These are phyloP conservation scores for Chionomys nivalis DNA, from an alignment of 2,113 vertebrate species.

Conservation along the genomic window DNA sequence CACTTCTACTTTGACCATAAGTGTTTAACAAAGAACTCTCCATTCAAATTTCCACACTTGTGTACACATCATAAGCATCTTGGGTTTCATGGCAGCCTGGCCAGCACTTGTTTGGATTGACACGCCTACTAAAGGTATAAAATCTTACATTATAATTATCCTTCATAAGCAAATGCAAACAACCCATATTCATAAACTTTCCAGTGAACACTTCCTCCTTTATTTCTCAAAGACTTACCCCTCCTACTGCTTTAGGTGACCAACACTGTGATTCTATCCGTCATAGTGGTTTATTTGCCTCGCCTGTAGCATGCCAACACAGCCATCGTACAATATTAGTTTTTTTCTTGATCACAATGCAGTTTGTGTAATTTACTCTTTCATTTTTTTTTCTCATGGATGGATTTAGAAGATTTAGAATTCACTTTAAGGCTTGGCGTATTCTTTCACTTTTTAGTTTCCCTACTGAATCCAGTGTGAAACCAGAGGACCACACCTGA, in stretches of 20 bases:
- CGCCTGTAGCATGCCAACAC: not conserved
- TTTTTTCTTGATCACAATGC: constrained; percentile 23
- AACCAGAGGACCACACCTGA: constrained; percentile 52
- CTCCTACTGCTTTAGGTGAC: not conserved
- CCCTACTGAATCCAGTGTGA: constrained; percentile 54
- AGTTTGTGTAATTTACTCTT: constrained; percentile 41
- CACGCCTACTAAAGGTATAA: not conserved
- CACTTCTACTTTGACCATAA: constrained; percentile 42
- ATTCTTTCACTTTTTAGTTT: constrained; percentile 49
- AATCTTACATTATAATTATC: constrained; percentile 40
- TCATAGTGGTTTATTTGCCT: not conserved
- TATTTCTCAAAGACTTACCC: constrained; percentile 25
- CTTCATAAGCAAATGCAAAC: constrained; percentile 30
- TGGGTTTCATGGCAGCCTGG: not conserved
- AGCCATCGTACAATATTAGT: not conserved
- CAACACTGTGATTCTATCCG: constrained; percentile 32
- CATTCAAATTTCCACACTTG: constrained; percentile 41
- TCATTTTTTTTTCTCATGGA: not conserved
- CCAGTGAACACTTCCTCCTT: constrained; percentile 19
- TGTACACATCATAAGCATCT: constrained; percentile 10
- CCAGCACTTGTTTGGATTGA: not conserved
- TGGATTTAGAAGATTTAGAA: constrained; percentile 57
- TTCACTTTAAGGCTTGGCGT: constrained; percentile 41
- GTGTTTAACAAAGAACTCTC: constrained; percentile 47
- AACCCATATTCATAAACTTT: not conserved